Percentiles rank a stretch among this genome's conserved stretches.
Evolutionary conservation across 2,113 vertebrate species (phyloP).

Genomic region (Sminthopsis crassicaudata): DNA sequence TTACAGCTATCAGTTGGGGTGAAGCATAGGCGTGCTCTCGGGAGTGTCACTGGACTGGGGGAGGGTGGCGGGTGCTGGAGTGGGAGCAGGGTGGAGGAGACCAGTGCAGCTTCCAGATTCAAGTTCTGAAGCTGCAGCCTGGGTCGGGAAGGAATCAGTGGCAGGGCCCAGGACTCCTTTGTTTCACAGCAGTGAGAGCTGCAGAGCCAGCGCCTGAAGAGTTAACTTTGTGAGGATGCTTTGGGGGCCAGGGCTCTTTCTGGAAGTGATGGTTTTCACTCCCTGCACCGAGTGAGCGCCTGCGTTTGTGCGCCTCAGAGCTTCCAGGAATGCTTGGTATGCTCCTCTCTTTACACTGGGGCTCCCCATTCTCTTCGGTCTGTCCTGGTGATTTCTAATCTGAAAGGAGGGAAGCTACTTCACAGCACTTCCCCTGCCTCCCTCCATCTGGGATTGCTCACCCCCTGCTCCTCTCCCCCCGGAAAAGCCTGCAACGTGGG

Average conservation of each 20-base stretch:
- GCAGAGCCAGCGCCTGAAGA: background rate
- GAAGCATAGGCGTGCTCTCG: background rate
- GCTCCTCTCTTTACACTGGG: background rate
- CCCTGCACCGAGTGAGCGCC: background rate
- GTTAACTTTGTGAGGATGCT: background rate
- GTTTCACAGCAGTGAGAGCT: background rate
- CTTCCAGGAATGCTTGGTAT: background rate
- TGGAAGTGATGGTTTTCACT: background rate
- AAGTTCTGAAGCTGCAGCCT: background rate
- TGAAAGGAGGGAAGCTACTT: background rate
- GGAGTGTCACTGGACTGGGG: background rate
- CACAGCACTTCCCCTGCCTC: background rate
- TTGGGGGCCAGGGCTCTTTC: background rate
- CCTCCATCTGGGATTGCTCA: background rate
- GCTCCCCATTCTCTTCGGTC: fast-evolving
- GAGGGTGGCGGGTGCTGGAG: background rate
- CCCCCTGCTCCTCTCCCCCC: no score
- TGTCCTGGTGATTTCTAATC: background rate
- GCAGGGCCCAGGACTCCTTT: background rate
- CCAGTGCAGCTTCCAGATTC: background rate
- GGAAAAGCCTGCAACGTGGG: background rate
- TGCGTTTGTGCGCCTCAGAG: background rate
- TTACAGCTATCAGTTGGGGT: background rate
- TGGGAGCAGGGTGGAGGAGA: background rate
- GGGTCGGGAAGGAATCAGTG: background rate